Evolutionary conservation across 2,797 vertebrate species (phyloP), one percentile per base, ranked within the genome.

Genomic region (Tauraco hartlaubi): DNA sequence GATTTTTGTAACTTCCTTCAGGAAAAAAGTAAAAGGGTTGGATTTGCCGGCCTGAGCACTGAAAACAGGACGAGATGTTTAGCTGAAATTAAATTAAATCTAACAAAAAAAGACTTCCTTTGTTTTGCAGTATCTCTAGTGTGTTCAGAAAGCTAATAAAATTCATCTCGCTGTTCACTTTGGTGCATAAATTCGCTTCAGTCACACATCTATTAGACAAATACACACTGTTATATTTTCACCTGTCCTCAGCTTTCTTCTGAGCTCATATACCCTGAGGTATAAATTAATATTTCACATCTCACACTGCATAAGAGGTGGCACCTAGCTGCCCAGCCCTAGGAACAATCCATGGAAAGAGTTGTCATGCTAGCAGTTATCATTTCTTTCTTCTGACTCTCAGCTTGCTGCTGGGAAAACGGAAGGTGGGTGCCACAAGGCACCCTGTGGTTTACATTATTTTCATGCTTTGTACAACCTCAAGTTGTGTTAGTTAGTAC

Each of bases 211-310:
- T 35, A 43, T 44, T 63, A 58, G 12, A 55, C 31, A 85, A 75
- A 92, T 6, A 69, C 8, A 67, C 13, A 29, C 16, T 20, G 14
- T 35, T 72, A 11, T 11, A 33, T 71, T 85, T 94, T 85, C 25
- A 90, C 68, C 85, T 92, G 63, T 91, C 48, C 49, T 91, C 43
- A 43, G 54, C 25, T 89, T 91, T 59, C 51, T 96, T 67, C 74
- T 91, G 63, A 87, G 39, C 48, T 83, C 64, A 23, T 85, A 3
- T 56, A 49, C 71, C 81, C 59, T 17, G 44, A 83, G 56, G 67
- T 39, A 63, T 66, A 77, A 85, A 90, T 85, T 46, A 76, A 16
- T 85, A 79, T 85, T 82, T 94, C 76, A 69, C 56, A 56, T 74
- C 87, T 95, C 56, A 68, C 20, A 19, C 59, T 56, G 26, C 39